Percentiles rank a stretch among this genome's conserved stretches.
Conservation (phyloP, 2,113 vertebrate genomes). For the Eulemur macaco region DNA sequence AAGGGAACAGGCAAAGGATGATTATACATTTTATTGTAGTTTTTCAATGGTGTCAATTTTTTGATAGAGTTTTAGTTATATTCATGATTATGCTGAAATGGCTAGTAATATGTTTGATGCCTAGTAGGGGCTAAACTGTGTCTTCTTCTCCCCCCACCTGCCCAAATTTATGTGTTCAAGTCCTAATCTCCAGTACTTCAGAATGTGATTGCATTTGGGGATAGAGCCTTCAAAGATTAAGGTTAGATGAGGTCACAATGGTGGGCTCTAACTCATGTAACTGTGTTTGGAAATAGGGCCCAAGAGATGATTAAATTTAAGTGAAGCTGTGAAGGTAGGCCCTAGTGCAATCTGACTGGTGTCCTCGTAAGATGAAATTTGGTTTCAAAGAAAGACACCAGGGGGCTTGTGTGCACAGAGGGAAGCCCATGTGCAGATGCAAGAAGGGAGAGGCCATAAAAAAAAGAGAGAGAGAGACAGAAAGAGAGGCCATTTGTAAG, state of each 20-base stretch:
- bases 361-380: neutral
- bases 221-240: neutral
- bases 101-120: neutral
- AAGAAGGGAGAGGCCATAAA: neutral
- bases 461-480: no score
- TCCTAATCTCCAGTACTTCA: neutral
- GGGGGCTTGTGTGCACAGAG: fast-evolving
- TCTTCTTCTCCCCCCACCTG: neutral
- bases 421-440: neutral
- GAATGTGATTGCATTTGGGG: neutral
- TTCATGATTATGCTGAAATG: neutral
- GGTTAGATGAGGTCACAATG: neutral
- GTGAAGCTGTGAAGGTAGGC: neutral
- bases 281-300: neutral
- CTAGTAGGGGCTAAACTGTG: neutral
- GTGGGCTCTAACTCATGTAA: neutral
- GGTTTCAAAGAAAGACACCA: neutral
- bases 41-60: neutral
- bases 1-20: neutral
- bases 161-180: neutral
- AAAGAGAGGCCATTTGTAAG: neutral
- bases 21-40: neutral
- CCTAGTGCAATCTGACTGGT: neutral
- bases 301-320: neutral
- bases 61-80: neutral